Evolutionary conservation across 2,797 vertebrate species (phyloP), one percentile per base, ranked within the genome.

Genomic region (Halcyon leucocephala): DNA sequence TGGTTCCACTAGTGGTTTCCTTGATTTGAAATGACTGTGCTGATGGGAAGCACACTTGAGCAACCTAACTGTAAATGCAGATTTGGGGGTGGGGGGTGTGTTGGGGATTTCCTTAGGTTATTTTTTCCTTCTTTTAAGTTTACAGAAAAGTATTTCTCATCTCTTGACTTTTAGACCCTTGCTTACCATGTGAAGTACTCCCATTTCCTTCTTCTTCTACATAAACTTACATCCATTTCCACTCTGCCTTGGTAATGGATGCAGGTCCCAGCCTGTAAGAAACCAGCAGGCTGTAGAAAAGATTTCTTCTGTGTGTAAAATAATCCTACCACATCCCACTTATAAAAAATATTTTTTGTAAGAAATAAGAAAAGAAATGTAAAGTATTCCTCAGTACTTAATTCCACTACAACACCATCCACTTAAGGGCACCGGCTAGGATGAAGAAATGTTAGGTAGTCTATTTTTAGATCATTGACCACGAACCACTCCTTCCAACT

Each of bases 31-130:
- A 86, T 69, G 21, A 74, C 54, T 91, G 41, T n/a, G 33, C 31
- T 96, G 87, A 95, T 94, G 91, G 95, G 91, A 97, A 97, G 52
- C 2, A 2, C 64, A 67, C 81, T 95, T 86, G 71, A 80, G 82
- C 55, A 97, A 80, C 37, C 24, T 82, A 86, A 91, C 74, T 71
- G 86, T 95, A 95, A 96, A 90, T 71, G 52, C 4, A 71, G 71
- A 77, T 18, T 86, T 90, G 24, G 39, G 14, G 37, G 29, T 14
- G 8, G 48, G 25, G 48, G 25, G 25, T 6, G 44, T 10, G 29
- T 60, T 66, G 14, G 65, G 58, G 31, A 18, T 96, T 96, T 93
- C 42, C 51, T 66, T 72, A n/a, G 5, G 17, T 86, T 93, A 48
- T 95, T 94, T 91, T 62, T 86, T 35, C 31, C 41, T 86, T 79